These are phyloP conservation scores for Crocodylus rhombifer DNA, from an alignment of 2,797 vertebrate species.

Conservation along the genomic window DNA sequence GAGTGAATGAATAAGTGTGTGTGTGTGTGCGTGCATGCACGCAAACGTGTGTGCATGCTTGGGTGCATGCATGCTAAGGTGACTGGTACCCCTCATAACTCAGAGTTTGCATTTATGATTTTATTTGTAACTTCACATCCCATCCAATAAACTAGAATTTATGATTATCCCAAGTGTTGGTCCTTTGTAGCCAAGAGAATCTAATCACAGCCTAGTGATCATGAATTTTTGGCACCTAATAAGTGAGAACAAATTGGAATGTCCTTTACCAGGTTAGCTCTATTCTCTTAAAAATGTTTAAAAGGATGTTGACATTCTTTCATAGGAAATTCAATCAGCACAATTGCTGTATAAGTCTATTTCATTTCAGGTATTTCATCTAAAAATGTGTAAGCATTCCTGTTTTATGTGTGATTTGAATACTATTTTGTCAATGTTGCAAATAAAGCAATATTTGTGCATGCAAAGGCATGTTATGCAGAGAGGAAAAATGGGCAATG, in stretches of 20 bases:
- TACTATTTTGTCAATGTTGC: background rate
- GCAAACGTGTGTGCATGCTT: no score
- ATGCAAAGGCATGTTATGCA: background rate
- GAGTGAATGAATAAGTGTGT: no score
- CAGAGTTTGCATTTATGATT: no score
- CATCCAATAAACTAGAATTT: no score
- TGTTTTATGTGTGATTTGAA: background rate
- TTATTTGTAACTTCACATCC: no score
- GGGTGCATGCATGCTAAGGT: no score
- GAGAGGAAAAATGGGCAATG: background rate
- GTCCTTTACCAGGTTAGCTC: background rate
- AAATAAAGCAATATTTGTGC: background rate
- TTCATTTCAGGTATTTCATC: background rate
- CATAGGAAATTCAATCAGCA: background rate
- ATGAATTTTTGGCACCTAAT: background rate
- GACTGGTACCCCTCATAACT: no score
- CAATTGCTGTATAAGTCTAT: background rate
- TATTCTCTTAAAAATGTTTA: background rate
- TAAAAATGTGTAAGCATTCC: background rate
- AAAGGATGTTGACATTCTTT: background rate
- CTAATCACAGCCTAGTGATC: no score
- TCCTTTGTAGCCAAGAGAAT: no score
- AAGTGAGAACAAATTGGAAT: background rate
- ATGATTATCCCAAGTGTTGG: no score
- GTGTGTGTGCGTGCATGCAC: no score